Evolutionary conservation across 2,888 invertebrate species (phyloP), one percentile per base, ranked within the genome.

Genomic region (Drosophila mimetica): DNA sequence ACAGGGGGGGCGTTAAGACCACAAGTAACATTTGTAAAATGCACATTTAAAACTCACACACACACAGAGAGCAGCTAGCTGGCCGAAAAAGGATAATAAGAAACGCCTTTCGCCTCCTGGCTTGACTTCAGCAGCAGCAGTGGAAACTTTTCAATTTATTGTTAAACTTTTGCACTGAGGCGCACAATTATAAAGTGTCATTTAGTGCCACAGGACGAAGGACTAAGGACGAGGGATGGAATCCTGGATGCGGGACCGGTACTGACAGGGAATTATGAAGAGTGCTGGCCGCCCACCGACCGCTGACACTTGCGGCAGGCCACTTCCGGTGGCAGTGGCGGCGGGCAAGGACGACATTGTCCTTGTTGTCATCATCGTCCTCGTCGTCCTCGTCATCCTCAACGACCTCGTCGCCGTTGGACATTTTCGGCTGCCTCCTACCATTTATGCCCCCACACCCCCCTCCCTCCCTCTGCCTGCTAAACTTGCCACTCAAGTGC

Each of bases 161-260:
- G 89, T 88, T 85, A 88, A 88, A 88, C 83, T 88, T 88, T 88
- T 71, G 88, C 85, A 85, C 86, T 77, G 78, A 79, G 79, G 86
- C 86, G 85, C 80, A 84, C 88, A 89, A 88, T 86, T 89, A 88
- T 88, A 89, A 84, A 88, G 85, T 89, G 89, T 88, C 88, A 89
- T 89, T 88, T 85, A 76, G 83, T 75, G 53, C 70, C 60, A 9
- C 47, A 51, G 42, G 53, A 59, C 47, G 30, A 28, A 30, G 16
- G 32, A 58, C 13, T 22, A 9, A 25, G 25, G 57, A 20, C n/a
- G 28, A 28, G 8, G 32, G 25, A 32, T 14, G 39, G n/a, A 50
- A 30, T 30, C 30, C 30, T 11, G 30, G 11, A 25, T 13, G 25
- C 52, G 28, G 52, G 28, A 57, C 41, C 61, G 71, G 52, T 52